Evolutionary conservation across 2,113 vertebrate species (phyloP).

Genomic region (Todiramphus saurophagus): DNA sequence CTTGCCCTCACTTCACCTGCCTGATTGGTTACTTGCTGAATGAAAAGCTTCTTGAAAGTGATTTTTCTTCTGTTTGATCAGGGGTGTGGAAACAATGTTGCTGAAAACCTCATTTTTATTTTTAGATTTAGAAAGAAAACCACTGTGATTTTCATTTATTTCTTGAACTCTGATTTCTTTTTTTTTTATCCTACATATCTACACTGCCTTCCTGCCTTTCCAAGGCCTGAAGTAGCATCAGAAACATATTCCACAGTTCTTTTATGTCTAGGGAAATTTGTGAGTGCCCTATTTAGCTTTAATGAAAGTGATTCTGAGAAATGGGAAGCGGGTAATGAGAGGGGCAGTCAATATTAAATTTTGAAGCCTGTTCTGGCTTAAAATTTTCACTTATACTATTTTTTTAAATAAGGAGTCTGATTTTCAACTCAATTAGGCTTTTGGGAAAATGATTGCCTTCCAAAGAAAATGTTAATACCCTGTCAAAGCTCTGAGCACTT

Average conservation of each 20-base stretch:
- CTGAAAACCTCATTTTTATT: neutral
- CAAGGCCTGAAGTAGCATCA: neutral
- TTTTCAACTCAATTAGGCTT: conserved; percentile 53
- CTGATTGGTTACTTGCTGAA: neutral
- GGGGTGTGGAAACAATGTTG: neutral
- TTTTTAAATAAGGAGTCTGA: conserved; percentile 24
- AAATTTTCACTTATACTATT: conserved; percentile 7
- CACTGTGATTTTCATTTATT: neutral
- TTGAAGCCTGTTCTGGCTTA: conserved; percentile 16
- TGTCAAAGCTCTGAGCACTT: conserved; percentile 50
- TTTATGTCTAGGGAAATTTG: neutral
- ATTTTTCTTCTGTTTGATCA: neutral
- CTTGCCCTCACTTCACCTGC: neutral
- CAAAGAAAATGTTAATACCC: conserved; percentile 62
- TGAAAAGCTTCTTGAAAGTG: neutral
- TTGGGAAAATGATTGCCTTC: conserved; percentile 57
- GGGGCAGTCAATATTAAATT: neutral
- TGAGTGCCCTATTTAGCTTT: neutral
- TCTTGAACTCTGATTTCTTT: neutral
- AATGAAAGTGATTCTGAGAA: neutral
- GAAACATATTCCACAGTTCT: neutral
- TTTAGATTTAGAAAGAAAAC: neutral
- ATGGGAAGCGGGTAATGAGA: neutral
- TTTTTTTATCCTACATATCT: neutral
- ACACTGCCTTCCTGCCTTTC: neutral